phyloP scores from a whole-genome alignment of 2,888 invertebrate species.

The Drosophila maculinotata region DNA sequence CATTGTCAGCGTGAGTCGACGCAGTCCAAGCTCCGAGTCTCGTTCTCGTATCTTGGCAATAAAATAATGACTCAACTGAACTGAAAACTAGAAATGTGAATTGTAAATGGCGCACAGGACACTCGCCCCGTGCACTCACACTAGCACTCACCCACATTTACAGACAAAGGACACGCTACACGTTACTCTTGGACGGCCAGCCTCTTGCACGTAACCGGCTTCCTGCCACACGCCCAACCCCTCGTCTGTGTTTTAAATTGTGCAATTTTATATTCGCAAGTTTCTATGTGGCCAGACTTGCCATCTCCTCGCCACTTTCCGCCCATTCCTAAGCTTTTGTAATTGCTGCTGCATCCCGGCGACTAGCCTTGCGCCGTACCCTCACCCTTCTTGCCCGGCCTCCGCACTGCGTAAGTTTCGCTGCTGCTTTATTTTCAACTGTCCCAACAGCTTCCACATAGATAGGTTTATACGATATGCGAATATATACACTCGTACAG shows the following conservation, averaged over 20 bases:
- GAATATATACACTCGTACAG: too few species aligned
- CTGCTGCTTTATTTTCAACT: conserved; percentile 51
- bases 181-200: conserved; percentile 41
- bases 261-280: conserved; percentile 78
- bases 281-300: conserved; percentile 61
- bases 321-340: conserved; percentile 48
- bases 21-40: conserved; percentile 47
- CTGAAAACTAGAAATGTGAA: conserved; percentile 82
- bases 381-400: neutral
- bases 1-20: conserved; percentile 67
- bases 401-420: conserved; percentile 51
- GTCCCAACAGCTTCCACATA: conserved; percentile 31
- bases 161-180: conserved; percentile 16
- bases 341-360: conserved; percentile 75
- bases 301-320: conserved; percentile 15
- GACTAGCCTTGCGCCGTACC: conserved; percentile 45
- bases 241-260: conserved; percentile 72
- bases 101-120: conserved; percentile 73
- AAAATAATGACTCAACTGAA: conserved; percentile 83
- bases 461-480: conserved; percentile 16
- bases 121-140: conserved; percentile 31
- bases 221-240: conserved; percentile 32
- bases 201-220: conserved; percentile 64
- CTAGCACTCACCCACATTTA: conserved; percentile 9
- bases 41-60: conserved; percentile 75